These are phyloP conservation scores for Octonoba sinensis DNA, from an alignment of 2,888 invertebrate species.

Conservation along the genomic window DNA sequence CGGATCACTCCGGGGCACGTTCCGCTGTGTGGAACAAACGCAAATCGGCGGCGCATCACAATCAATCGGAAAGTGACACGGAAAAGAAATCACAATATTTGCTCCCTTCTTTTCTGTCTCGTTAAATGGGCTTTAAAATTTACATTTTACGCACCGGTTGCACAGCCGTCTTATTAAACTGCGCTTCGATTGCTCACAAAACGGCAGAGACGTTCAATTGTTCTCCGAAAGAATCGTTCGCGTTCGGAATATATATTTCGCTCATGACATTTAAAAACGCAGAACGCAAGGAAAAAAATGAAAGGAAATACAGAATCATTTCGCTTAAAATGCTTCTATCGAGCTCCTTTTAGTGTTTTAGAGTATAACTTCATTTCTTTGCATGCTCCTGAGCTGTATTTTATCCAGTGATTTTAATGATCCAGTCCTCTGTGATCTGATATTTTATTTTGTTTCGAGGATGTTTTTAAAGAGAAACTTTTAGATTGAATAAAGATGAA, in stretches of 20 bases:
- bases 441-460: no score
- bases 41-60: background rate
- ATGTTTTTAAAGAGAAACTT: no score
- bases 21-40: constrained; percentile 29
- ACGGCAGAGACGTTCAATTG: constrained; percentile 32
- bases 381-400: no score
- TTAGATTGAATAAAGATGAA: no score
- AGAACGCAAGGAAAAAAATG: no score
- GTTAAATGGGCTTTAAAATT: constrained; percentile 56
- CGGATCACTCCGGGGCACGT: constrained; percentile 36
- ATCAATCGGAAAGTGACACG: constrained; percentile 38
- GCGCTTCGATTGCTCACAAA: constrained; percentile 38
- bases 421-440: no score
- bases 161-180: constrained; percentile 37
- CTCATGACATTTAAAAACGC: no score
- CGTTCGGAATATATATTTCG: constrained; percentile 5
- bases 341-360: no score
- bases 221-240: constrained; percentile 17
- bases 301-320: no score
- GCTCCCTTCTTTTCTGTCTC: constrained; percentile 17
- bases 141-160: constrained; percentile 51
- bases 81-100: constrained; percentile 57
- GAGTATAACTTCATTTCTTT: no score
- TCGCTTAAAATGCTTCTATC: no score
- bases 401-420: no score